A percentile compares a stretch with the other conserved stretches of the same genome.
Evolutionary conservation across 2,888 invertebrate genomes (phyloP).

Genomic region (Polydrusus pterygomalis): DNA sequence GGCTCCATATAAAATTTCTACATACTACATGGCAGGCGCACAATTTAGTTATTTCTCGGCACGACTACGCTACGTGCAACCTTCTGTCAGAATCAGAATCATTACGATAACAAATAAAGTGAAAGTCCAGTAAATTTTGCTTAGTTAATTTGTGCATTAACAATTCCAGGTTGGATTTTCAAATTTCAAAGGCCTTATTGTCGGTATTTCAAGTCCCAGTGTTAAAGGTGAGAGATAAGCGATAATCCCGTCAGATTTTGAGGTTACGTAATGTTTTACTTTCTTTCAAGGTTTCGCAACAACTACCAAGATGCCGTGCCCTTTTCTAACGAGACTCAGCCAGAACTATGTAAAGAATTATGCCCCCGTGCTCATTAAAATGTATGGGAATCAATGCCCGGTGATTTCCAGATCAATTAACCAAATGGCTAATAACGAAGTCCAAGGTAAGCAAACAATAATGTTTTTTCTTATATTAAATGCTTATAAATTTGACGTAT

Average conservation of each 20-base stretch:
- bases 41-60: neutral
- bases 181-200: conserved; percentile 23
- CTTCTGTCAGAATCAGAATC: neutral
- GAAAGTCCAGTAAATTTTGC: conserved; percentile 16
- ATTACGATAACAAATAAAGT: conserved; percentile 6
- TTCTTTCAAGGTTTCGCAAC: conserved; percentile 55
- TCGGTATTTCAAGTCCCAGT: conserved; percentile 25
- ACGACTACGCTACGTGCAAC: neutral
- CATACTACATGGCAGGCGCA: conserved; percentile 9
- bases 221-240: conserved; percentile 35
- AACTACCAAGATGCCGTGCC: conserved; percentile 85
- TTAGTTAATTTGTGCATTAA: conserved; percentile 1
- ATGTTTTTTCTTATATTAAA: neutral
- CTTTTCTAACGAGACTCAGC: conserved; percentile 88
- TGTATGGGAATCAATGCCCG: conserved; percentile 88
- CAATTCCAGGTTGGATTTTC: conserved; percentile 35
- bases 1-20: conserved; percentile 31
- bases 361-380: conserved; percentile 83
- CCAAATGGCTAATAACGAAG: conserved; percentile 57
- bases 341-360: conserved; percentile 89
- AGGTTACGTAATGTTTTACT: conserved; percentile 50
- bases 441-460: conserved; percentile 50
- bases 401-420: conserved; percentile 78
- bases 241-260: conserved; percentile 6
- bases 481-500: neutral